These are phyloP conservation scores for Sebastes miniatus DNA, from an alignment of 2,797 vertebrate genomes.

Conservation along the genomic window DNA sequence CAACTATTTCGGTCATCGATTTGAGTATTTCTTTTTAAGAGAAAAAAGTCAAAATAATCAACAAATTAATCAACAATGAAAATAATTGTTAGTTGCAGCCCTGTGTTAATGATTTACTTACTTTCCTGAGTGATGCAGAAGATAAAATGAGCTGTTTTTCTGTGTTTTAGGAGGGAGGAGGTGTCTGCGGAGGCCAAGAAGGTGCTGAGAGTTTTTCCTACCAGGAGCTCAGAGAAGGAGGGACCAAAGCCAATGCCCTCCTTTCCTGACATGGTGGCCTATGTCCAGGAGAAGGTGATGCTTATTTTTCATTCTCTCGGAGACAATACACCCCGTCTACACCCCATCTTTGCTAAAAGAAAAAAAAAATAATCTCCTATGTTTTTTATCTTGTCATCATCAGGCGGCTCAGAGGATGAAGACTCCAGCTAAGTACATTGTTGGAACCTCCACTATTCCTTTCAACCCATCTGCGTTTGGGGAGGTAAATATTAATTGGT, in stretches of 20 bases:
- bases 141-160: neutral
- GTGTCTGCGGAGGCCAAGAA: slow-evolving; percentile 92
- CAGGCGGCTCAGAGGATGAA: slow-evolving; percentile 96
- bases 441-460: slow-evolving; percentile 91
- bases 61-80: no score
- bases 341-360: neutral
- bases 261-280: slow-evolving; percentile 96
- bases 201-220: slow-evolving; percentile 85
- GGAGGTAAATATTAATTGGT: slow-evolving; percentile 83
- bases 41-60: no score
- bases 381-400: slow-evolving; percentile 40
- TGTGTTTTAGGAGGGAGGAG: slow-evolving; percentile 88
- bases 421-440: slow-evolving; percentile 92
- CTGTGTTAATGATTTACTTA: neutral
- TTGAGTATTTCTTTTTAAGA: no score
- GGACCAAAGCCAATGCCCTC: slow-evolving; percentile 90
- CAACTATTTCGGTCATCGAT: no score
- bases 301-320: neutral
- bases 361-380: neutral
- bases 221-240: slow-evolving; percentile 87
- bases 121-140: neutral
- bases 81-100: no score
- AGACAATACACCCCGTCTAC: neutral
- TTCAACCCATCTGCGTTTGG: slow-evolving; percentile 96
- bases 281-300: slow-evolving; percentile 94